A percentile compares a stretch with the other conserved stretches of the same genome.
These are phyloP conservation scores for Epinephelus coioides DNA, from an alignment of 2,797 vertebrate species.

Conservation along the genomic window DNA sequence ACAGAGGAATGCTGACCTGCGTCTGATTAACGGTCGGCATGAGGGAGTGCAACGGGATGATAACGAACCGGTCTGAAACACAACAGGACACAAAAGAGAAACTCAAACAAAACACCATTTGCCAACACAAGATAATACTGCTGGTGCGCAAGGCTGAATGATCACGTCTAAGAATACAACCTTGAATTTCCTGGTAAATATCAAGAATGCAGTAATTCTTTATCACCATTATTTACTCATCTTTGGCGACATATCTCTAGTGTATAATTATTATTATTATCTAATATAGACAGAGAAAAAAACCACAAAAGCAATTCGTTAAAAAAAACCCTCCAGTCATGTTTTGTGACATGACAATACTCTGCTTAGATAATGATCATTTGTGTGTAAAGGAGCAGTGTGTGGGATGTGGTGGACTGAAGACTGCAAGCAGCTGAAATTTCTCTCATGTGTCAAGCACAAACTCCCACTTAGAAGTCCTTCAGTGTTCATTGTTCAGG, in stretches of 20 bases:
- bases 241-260: not conserved
- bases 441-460: too few relatives aligned
- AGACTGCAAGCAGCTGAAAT: too few relatives aligned
- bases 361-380: not conserved
- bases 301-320: too few relatives aligned
- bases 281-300: not conserved
- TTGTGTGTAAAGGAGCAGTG: too few relatives aligned
- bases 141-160: not conserved
- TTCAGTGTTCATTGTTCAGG: too few relatives aligned
- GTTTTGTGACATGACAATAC: not conserved
- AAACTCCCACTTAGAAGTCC: too few relatives aligned
- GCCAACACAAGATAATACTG: not conserved
- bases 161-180: slow-evolving; percentile 9
- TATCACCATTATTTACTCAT: not conserved
- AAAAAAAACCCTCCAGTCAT: not conserved
- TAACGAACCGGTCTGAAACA: slow-evolving; percentile 93
- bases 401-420: too few relatives aligned
- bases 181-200: not conserved
- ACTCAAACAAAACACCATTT: slow-evolving; percentile 37
- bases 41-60: slow-evolving; percentile 97
- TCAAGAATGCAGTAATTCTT: not conserved
- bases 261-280: not conserved
- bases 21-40: slow-evolving; percentile 99
- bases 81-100: slow-evolving; percentile 60
- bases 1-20: slow-evolving; percentile 85